These are phyloP conservation scores for Tringa solitaria DNA, from an alignment of 2,113 vertebrate genomes.

Conservation along the genomic window DNA sequence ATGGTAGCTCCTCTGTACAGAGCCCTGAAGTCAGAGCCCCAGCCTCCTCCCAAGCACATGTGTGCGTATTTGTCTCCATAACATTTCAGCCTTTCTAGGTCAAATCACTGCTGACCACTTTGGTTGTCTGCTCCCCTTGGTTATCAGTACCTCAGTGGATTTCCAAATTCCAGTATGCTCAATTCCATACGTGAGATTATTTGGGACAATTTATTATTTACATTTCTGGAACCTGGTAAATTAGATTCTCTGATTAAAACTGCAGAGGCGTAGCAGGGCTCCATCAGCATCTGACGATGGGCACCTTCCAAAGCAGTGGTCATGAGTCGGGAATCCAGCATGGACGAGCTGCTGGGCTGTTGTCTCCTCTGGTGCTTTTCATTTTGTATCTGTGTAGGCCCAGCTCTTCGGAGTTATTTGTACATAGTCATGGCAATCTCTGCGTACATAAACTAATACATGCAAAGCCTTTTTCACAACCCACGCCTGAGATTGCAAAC, in stretches of 20 bases:
- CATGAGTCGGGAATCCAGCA: neutral
- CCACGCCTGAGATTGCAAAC: neutral
- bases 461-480: neutral
- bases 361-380: neutral
- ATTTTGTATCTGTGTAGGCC: neutral
- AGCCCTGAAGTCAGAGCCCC: rapidly evolving
- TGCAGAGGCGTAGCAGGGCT: neutral
- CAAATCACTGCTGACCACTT: neutral
- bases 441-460: neutral
- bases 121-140: neutral
- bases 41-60: neutral
- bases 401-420: neutral
- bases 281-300: neutral
- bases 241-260: neutral
- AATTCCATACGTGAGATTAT: neutral
- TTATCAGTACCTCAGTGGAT: neutral
- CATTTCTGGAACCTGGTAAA: neutral
- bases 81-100: neutral
- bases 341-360: neutral
- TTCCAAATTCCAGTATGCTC: neutral
- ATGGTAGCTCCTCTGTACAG: neutral
- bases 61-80: neutral
- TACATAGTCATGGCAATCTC: neutral
- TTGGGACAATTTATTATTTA: neutral
- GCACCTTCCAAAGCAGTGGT: neutral